Evolutionary conservation across 2,888 invertebrate species (phyloP).

Genomic region (Tipula helvola): DNA sequence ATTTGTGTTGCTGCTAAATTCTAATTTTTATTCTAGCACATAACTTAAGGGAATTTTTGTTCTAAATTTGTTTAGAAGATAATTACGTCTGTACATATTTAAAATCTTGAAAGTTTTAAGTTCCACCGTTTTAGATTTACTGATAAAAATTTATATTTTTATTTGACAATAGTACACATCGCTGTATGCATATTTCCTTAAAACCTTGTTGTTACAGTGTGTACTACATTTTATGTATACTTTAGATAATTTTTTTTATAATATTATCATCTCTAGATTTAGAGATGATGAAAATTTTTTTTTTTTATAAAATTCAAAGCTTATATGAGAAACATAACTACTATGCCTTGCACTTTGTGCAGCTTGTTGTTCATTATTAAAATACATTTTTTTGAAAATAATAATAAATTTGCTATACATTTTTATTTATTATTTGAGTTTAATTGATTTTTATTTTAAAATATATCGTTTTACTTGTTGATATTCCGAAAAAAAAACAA

Average conservation of each 20-base stretch:
- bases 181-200: no score
- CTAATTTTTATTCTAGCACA: not conserved
- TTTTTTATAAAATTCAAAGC: no score
- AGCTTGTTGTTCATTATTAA: not conserved
- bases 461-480: not conserved
- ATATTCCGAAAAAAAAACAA: not conserved
- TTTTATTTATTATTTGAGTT: not conserved
- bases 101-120: not conserved
- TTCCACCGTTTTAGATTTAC: not conserved
- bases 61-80: not conserved
- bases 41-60: not conserved
- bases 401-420: not conserved
- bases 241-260: not conserved
- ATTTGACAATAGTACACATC: no score
- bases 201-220: no score
- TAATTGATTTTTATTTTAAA: not conserved
- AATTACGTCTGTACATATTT: not conserved
- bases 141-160: not conserved
- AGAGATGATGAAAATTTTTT: not conserved
- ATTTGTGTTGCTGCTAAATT: not conserved
- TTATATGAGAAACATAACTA: not conserved
- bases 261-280: not conserved
- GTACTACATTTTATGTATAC: not conserved
- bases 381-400: not conserved
- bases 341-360: no score